Conservation (phyloP, 2,113 vertebrate genomes). For the Onychostoma macrolepis region DNA sequence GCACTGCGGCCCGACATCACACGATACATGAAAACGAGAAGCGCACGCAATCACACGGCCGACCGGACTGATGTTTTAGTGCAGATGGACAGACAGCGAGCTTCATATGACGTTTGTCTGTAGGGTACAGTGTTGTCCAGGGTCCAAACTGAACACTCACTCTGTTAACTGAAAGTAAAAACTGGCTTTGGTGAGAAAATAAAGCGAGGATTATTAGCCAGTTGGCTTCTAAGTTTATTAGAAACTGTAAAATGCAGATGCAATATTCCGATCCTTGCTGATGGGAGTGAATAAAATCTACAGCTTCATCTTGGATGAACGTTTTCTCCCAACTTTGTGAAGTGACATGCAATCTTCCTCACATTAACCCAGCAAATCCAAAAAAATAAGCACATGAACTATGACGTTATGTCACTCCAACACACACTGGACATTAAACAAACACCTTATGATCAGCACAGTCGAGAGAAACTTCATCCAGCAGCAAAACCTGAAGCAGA, state of each 20-base stretch:
- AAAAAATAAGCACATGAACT: background rate
- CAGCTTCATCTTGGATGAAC: background rate
- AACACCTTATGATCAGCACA: background rate
- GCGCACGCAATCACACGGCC: background rate
- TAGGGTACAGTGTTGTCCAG: constrained; percentile 40
- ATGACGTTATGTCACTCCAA: background rate
- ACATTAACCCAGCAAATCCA: background rate
- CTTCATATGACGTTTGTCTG: constrained; percentile 44
- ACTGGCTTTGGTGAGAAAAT: background rate
- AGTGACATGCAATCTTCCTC: background rate
- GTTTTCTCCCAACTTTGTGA: background rate
- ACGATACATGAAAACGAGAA: constrained; percentile 45
- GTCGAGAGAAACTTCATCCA: no score
- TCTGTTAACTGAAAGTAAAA: background rate
- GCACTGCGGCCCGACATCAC: no score
- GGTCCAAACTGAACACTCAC: background rate
- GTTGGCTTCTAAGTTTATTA: background rate
- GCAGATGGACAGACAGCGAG: background rate
- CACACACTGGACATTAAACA: background rate
- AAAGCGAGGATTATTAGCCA: background rate
- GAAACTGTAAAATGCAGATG: background rate
- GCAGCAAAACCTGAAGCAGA: background rate
- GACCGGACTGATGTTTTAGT: background rate
- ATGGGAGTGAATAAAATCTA: background rate
- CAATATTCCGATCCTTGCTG: background rate